Conservation (phyloP, 2,113 vertebrate species). For the Chaetodon trifascialis region DNA sequence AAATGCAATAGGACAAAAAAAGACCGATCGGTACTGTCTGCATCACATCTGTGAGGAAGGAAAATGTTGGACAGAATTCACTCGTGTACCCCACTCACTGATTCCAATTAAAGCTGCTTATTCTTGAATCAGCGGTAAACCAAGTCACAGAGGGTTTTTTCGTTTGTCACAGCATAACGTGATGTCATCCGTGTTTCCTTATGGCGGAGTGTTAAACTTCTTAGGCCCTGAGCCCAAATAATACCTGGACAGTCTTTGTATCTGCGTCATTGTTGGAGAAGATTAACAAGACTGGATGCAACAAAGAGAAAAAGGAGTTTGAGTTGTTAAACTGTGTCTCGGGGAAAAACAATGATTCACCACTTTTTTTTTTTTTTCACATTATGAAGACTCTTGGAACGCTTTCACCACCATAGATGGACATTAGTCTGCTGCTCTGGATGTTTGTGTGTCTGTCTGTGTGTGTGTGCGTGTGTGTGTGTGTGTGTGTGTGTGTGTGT, state of each 20-base stretch:
- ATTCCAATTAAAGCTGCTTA: not conserved
- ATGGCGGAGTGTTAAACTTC: not conserved
- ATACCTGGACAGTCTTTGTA: not conserved
- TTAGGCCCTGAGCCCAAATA: not conserved
- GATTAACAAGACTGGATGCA: not conserved
- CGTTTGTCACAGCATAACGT: not conserved
- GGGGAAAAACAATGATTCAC: constrained; percentile 61
- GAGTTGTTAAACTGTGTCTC: constrained; percentile 18
- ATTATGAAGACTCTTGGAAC: constrained; percentile 18
- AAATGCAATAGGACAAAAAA: not conserved
- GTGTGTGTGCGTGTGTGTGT: constrained; percentile 19
- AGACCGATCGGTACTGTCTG: not conserved
- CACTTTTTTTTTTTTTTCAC: constrained; percentile 2
- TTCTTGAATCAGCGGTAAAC: not conserved
- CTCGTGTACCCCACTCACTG: not conserved
- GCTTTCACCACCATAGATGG: constrained; percentile 74
- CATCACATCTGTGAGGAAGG: constrained; percentile 17
- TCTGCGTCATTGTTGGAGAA: not conserved
- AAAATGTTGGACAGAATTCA: not conserved
- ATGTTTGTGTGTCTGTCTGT: constrained; percentile 13
- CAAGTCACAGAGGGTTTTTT: not conserved
- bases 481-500: not conserved
- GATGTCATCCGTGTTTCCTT: not conserved
- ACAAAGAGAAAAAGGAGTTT: not conserved
- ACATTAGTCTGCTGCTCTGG: constrained; percentile 34